Percentiles rank a stretch among this genome's conserved stretches.
Evolutionary conservation across 2,113 vertebrate species (phyloP).

Genomic region (Megalops atlanticus): DNA sequence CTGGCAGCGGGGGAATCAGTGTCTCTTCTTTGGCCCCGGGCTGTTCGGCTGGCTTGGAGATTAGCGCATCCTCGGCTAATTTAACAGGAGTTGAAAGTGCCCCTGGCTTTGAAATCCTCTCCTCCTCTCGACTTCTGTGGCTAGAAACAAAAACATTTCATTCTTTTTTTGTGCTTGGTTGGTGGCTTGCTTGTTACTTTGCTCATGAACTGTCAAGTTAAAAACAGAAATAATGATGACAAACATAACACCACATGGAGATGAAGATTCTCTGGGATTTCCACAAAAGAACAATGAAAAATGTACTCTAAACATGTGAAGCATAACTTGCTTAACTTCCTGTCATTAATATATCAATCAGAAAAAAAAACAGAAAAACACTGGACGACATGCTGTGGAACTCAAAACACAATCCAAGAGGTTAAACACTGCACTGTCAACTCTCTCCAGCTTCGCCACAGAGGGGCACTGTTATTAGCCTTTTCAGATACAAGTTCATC

Average conservation of each 20-base stretch:
- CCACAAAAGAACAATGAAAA: not conserved
- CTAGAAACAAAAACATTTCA: slow-evolving; percentile 65
- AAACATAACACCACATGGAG: not conserved
- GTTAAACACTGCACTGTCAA: not conserved
- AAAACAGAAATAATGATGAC: not conserved
- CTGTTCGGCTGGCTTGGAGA: slow-evolving; percentile 83
- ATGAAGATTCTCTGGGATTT: not conserved
- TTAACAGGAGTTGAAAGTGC: slow-evolving; percentile 83
- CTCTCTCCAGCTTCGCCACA: not conserved
- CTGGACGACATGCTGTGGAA: not conserved
- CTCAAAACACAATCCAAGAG: not conserved
- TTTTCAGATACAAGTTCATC: not conserved
- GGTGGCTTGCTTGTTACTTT: not conserved
- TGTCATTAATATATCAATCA: not conserved
- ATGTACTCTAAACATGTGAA: not conserved
- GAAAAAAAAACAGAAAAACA: not conserved
- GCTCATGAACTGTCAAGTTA: not conserved
- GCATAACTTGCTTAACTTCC: not conserved
- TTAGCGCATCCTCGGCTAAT: slow-evolving; percentile 75
- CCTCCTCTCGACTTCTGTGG: slow-evolving; percentile 91
- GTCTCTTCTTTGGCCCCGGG: slow-evolving; percentile 78
- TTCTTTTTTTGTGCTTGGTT: slow-evolving; percentile 60
- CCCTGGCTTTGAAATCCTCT: slow-evolving; percentile 82
- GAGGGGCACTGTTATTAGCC: not conserved
- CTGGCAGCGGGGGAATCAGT: slow-evolving; percentile 88